phyloP scores from a whole-genome alignment of 2,113 vertebrate genomes.

The Canis aureus region DNA sequence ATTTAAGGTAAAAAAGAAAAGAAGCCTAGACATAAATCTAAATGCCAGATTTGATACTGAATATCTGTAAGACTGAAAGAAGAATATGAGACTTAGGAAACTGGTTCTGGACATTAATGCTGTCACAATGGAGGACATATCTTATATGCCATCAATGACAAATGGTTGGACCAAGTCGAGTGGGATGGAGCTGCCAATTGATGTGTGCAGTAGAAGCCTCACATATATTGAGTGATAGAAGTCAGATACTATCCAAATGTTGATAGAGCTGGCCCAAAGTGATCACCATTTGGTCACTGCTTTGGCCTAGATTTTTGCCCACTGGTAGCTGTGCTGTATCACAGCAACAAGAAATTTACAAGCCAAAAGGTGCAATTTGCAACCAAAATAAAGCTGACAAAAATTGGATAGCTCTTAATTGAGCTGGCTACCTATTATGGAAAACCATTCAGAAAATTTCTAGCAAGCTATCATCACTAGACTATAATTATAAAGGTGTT shows the following conservation, averaged over 20 bases:
- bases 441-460: not conserved
- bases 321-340: not conserved
- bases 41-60: not conserved
- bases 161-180: not conserved
- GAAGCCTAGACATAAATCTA: not conserved
- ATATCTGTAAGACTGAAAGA: not conserved
- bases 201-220: not conserved
- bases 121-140: not conserved
- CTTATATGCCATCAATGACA: not conserved
- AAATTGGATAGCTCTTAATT: not conserved
- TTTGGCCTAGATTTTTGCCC: not conserved
- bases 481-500: not conserved
- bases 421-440: not conserved
- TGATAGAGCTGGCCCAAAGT: not conserved
- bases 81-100: not conserved
- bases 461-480: not conserved
- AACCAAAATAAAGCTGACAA: conserved; percentile 10
- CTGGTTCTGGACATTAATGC: not conserved
- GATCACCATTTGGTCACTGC: not conserved
- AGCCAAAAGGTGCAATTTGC: conserved; percentile 14
- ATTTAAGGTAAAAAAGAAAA: not conserved
- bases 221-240: not conserved
- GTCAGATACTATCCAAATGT: not conserved
- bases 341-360: conserved; percentile 4
- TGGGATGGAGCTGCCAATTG: not conserved